Evolutionary conservation across 2,797 vertebrate genomes (phyloP).

Genomic region (Tangara arthus): DNA sequence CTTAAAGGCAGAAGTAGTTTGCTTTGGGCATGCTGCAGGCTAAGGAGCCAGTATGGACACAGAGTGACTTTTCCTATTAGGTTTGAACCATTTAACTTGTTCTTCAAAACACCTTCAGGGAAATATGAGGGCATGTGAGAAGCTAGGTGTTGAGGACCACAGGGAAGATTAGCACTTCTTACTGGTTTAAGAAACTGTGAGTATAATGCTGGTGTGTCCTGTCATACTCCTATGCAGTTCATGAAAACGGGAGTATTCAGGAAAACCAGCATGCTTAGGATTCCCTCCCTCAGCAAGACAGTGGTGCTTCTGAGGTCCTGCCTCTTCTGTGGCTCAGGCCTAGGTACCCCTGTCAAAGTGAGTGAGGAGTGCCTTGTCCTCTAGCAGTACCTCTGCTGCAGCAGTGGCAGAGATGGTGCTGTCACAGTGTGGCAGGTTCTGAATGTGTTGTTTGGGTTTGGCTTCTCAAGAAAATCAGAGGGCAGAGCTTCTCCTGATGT

Average conservation of each 20-base stretch:
- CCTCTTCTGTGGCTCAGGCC: not conserved
- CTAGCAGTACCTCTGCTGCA: not conserved
- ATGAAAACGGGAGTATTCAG: not conserved
- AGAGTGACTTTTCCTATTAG: not conserved
- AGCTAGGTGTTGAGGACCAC: not conserved
- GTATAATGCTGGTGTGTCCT: not conserved
- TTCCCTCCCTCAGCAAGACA: not conserved
- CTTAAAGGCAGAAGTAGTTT: not conserved
- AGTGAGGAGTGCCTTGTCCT: not conserved
- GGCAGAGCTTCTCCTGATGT: not conserved
- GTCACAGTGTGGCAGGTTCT: not conserved
- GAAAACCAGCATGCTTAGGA: not conserved
- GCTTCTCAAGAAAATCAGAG: not conserved
- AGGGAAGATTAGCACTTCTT: not conserved
- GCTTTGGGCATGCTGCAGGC: not conserved
- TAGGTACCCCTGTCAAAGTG: not conserved
- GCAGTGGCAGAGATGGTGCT: not conserved
- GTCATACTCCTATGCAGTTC: not conserved
- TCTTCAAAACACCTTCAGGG: not conserved
- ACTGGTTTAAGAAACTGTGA: not conserved
- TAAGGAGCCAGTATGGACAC: not conserved
- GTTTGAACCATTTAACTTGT: not conserved
- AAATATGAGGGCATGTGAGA: not conserved
- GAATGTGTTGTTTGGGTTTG: not conserved
- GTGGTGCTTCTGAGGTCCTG: not conserved